Evolutionary conservation across 1,140 invertebrate species (phyloP), one percentile per base, ranked within the genome.

Genomic region (Zophobas morio): DNA sequence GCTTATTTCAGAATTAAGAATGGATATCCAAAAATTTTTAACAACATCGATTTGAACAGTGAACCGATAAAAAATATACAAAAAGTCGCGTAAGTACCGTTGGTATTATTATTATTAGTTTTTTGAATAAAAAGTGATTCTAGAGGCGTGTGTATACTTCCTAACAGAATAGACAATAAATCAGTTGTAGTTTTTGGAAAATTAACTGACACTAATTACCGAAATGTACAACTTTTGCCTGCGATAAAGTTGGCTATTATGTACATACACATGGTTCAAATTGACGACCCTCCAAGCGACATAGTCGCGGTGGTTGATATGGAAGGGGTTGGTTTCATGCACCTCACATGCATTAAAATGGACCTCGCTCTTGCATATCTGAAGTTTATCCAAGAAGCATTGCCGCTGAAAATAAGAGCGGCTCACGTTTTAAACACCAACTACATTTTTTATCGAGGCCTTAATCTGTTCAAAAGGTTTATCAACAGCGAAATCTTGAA

Each of bases 371-470:
- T 91, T 74, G 92, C 92, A 79, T 89, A 88, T 46, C 83, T 93
- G 0, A 90, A 87, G 54, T 93, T 91, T 80, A 81, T 93, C 53
- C 90, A 91, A 85, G 90, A 85, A 80, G 82, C 79, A 20, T 81
- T 84, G 81, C 89, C 93, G 0, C 86, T 93, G 3, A 88, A 90
- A 70, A 80, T 94, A 1, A 91, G 91, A 76, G 88, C 89, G 0
- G 85, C 94, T 0, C 92, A 94, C 83, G 92, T 92, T 76, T 85
- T 93, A 56, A 94, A 93, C 78, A 89, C 90, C 35, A 90, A 91
- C 0, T 84, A 88, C 0, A 90, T 93, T 49, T 89, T 93, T 86
- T 92, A 94, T 78, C 90, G 91, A 81, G 86, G 93, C 39, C 81
- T 94, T 82, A 88, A 88, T 32, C 78, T 94, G 70, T 88, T 94